Evolutionary conservation across 2,888 invertebrate species (phyloP).

Genomic region (Rhingia rostrata): DNA sequence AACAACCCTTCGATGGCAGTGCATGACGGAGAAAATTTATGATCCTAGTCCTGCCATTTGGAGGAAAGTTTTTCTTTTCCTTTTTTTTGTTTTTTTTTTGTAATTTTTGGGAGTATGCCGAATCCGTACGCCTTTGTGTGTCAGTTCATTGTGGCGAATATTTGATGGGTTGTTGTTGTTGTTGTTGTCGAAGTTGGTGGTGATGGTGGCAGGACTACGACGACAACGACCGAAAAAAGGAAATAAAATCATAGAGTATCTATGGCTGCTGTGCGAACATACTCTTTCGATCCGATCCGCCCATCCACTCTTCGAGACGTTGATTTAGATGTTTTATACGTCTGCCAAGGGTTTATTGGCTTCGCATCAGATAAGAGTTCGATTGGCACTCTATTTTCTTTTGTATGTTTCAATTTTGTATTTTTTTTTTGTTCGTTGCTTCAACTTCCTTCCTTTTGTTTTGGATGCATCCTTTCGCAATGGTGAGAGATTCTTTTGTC

Average conservation of each 20-base stretch:
- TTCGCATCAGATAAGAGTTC: constrained; percentile 74
- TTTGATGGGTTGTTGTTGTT: constrained; percentile 41
- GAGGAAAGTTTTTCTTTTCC: constrained; percentile 38
- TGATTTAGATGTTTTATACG: constrained; percentile 74
- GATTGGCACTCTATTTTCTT: constrained; percentile 73
- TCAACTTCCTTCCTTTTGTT: constrained; percentile 40
- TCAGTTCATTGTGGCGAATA: constrained; percentile 66
- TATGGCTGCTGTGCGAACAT: constrained; percentile 19
- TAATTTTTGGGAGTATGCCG: constrained; percentile 5
- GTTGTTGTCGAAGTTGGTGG: not conserved
- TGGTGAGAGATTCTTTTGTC: constrained; percentile 33
- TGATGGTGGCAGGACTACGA: constrained; percentile 22
- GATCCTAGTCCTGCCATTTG: constrained; percentile 37
- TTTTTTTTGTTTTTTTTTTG: constrained; percentile 15
- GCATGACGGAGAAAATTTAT: constrained; percentile 61
- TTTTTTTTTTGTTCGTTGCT: constrained; percentile 17
- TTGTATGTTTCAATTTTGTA: constrained; percentile 29
- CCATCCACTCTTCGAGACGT: constrained; percentile 60
- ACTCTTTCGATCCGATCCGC: constrained; percentile 36
- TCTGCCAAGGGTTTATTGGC: constrained; percentile 74
- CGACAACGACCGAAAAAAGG: not conserved
- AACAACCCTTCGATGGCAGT: constrained; percentile 71
- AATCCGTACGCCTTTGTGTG: constrained; percentile 33
- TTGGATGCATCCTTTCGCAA: constrained; percentile 53
- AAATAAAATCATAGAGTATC: constrained; percentile 51